Evolutionary conservation across 2,797 vertebrate species (phyloP).

Genomic region (Rhadinocentrus ornatus): DNA sequence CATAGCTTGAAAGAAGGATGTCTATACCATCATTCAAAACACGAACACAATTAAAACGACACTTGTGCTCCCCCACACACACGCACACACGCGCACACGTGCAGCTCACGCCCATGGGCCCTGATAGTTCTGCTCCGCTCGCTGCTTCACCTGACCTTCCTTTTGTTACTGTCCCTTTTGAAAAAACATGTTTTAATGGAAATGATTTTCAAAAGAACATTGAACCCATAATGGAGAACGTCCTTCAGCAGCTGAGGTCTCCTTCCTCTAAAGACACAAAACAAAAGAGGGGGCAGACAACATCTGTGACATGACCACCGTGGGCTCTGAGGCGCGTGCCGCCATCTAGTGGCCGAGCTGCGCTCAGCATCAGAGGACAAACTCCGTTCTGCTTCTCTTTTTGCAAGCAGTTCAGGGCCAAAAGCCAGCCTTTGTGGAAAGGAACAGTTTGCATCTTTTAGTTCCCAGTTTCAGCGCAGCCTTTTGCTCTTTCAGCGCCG

Average conservation of each 20-base stretch:
- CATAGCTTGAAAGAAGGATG: slow-evolving; percentile 63
- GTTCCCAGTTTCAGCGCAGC: background rate
- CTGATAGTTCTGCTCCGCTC: slow-evolving; percentile 76
- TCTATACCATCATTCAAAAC: slow-evolving; percentile 74
- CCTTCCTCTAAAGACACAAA: slow-evolving; percentile 79
- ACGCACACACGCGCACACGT: slow-evolving; percentile 35
- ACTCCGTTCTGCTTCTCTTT: slow-evolving; percentile 61
- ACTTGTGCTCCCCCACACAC: slow-evolving; percentile 59
- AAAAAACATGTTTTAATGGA: slow-evolving; percentile 86
- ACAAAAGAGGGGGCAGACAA: slow-evolving; percentile 83
- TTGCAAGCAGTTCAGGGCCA: slow-evolving; percentile 70
- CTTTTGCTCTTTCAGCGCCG: background rate
- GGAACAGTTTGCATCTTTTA: background rate
- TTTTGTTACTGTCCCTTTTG: slow-evolving; percentile 83
- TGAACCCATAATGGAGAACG: slow-evolving; percentile 87
- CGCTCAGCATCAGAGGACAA: slow-evolving; percentile 5
- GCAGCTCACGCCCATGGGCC: slow-evolving; percentile 66
- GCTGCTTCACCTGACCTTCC: slow-evolving; percentile 86
- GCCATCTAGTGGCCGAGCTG: slow-evolving; percentile 76
- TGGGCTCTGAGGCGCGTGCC: slow-evolving; percentile 48
- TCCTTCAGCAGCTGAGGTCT: slow-evolving; percentile 88
- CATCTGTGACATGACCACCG: slow-evolving; percentile 83
- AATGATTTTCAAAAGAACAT: slow-evolving; percentile 89
- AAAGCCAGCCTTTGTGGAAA: slow-evolving; percentile 30
- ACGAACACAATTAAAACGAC: slow-evolving; percentile 72